A percentile compares a stretch with the other conserved stretches of the same genome.
phyloP scores from a whole-genome alignment of 92 coral and sea anemone genomes.

The Epizoanthus fatuus region DNA sequence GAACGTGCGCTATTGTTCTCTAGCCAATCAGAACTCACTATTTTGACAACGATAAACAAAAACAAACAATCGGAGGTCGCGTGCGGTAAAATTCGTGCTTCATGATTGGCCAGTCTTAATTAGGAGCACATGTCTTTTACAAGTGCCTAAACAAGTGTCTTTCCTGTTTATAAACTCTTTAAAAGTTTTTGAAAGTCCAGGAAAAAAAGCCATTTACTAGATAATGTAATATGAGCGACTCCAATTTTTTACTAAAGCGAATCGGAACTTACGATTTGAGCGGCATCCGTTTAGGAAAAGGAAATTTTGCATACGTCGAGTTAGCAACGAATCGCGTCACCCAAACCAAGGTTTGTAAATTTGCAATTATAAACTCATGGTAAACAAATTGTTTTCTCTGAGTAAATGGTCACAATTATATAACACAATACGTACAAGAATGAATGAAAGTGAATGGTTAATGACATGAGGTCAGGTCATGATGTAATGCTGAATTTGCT shows the following conservation, averaged over 20 bases:
- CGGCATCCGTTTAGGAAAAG: slow-evolving; percentile 94
- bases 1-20: slow-evolving; percentile 85
- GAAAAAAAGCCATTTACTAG: slow-evolving; percentile 10
- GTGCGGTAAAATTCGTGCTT: slow-evolving; percentile 84
- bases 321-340: slow-evolving; percentile 92
- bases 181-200: slow-evolving; percentile 42
- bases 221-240: slow-evolving; percentile 76
- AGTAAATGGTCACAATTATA: slow-evolving; percentile 21
- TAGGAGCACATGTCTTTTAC: slow-evolving; percentile 87
- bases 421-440: slow-evolving; percentile 33
- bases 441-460: slow-evolving; percentile 31
- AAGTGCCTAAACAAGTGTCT: slow-evolving; percentile 73
- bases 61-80: slow-evolving; percentile 91
- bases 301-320: slow-evolving; percentile 96
- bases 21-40: slow-evolving; percentile 83
- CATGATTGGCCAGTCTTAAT: slow-evolving; percentile 79
- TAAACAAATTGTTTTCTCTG: slow-evolving; percentile 38
- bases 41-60: slow-evolving; percentile 78
- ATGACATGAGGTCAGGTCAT: slow-evolving; percentile 37
- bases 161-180: slow-evolving; percentile 72
- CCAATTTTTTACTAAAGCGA: slow-evolving; percentile 79
- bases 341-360: slow-evolving; percentile 84
- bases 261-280: slow-evolving; percentile 92
- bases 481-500: neutral
- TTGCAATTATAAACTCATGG: slow-evolving; percentile 32